Conservation (phyloP, 2,888 invertebrate genomes). For the Patella caerulea region DNA sequence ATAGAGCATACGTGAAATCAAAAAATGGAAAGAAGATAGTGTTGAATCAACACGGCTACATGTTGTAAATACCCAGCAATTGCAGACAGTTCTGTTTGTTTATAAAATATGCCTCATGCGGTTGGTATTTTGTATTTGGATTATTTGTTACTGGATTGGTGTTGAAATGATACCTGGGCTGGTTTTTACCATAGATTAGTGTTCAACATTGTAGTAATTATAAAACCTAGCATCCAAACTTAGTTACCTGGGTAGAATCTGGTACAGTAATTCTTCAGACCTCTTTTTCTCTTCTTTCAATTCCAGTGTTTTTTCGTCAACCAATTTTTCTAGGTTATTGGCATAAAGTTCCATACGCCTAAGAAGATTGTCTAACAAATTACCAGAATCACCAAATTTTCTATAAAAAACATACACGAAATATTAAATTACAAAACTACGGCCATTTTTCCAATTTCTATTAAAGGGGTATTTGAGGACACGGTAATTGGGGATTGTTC, state of each 20-base stretch:
- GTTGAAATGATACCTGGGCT: too few relatives aligned
- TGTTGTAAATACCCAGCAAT: background rate
- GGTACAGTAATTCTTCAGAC: slow-evolving; percentile 45
- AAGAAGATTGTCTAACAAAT: slow-evolving; percentile 46
- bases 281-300: slow-evolving; percentile 47
- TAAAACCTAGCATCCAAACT: too few relatives aligned
- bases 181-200: too few relatives aligned
- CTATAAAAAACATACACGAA: slow-evolving; percentile 1
- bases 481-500: background rate
- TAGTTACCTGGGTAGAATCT: slow-evolving; percentile 45
- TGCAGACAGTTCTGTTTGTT: background rate
- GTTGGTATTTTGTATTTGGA: too few relatives aligned
- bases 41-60: too few relatives aligned
- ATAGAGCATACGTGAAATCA: background rate
- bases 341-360: slow-evolving; percentile 51
- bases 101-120: background rate
- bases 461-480: background rate
- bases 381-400: slow-evolving; percentile 29
- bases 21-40: too few relatives aligned
- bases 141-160: too few relatives aligned
- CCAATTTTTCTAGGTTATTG: slow-evolving; percentile 45
- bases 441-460: background rate
- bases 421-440: background rate
- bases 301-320: slow-evolving; percentile 44
- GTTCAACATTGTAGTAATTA: too few relatives aligned